A percentile compares a stretch with the other conserved stretches of the same genome.
Evolutionary conservation across 1,140 invertebrate genomes (phyloP).

Genomic region (Telenomus remus): DNA sequence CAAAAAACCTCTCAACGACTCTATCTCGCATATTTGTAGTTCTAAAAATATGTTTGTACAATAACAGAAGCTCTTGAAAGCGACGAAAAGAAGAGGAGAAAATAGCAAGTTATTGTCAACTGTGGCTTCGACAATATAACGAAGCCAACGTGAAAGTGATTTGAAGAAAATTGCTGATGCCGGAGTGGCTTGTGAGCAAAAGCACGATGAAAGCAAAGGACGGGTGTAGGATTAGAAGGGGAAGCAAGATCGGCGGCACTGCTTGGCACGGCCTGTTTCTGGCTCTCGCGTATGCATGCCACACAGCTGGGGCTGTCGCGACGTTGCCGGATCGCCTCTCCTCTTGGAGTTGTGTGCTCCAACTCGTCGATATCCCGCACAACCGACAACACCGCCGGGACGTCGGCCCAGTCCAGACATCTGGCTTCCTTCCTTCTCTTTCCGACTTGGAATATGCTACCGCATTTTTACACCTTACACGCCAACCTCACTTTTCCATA

Average conservation of each 20-base stretch:
- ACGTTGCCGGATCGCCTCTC: slow-evolving; percentile 53
- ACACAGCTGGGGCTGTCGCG: slow-evolving; percentile 56
- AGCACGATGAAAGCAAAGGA: not conserved
- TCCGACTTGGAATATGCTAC: too few relatives aligned
- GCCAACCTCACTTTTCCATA: too few relatives aligned
- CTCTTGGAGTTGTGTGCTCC: slow-evolving; percentile 30
- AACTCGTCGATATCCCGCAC: slow-evolving; percentile 51
- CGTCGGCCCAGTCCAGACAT: slow-evolving; percentile 57
- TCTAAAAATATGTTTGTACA: too few relatives aligned
- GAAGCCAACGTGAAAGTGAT: too few relatives aligned
- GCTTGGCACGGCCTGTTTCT: slow-evolving; percentile 22
- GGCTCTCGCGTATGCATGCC: slow-evolving; percentile 4
- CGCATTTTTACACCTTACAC: too few relatives aligned
- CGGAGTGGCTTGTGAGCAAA: not conserved
- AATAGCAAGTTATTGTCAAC: too few relatives aligned
- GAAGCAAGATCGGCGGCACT: slow-evolving; percentile 30
- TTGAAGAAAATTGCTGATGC: too few relatives aligned
- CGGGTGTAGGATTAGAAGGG: not conserved
- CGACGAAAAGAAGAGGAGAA: too few relatives aligned
- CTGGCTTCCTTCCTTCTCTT: slow-evolving; percentile 29
- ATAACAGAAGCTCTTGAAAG: too few relatives aligned
- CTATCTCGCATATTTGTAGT: too few relatives aligned
- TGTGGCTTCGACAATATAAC: too few relatives aligned
- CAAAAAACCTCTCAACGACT: too few relatives aligned
- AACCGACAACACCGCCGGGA: slow-evolving; percentile 64